A percentile compares a stretch with the other conserved stretches of the same genome.
phyloP scores from a whole-genome alignment of 2,888 invertebrate species.

The Cyrtodaria siliqua region DNA sequence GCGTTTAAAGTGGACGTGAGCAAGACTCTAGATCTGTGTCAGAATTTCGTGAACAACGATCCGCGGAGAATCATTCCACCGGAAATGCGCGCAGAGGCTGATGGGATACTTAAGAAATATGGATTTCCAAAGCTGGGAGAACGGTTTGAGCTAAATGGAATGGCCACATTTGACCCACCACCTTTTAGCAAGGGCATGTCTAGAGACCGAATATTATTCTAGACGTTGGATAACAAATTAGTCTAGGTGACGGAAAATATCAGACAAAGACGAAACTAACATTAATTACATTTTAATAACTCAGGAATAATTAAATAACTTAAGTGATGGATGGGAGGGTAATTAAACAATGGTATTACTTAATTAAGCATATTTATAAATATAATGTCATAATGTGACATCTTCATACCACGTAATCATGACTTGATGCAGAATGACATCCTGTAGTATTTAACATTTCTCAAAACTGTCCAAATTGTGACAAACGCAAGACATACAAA shows the following conservation, averaged over 20 bases:
- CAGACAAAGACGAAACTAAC: not conserved
- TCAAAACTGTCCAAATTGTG: no score
- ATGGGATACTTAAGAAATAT: conserved; percentile 75
- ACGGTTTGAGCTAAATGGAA: conserved; percentile 75
- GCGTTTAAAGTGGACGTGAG: conserved; percentile 77
- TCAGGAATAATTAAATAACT: no score
- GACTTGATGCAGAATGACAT: no score
- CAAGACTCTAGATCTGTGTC: conserved; percentile 63
- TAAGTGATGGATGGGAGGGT: no score
- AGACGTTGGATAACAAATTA: not conserved
- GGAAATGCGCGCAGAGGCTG: conserved; percentile 75
- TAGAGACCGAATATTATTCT: conserved; percentile 47
- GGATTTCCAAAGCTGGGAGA: conserved; percentile 79
- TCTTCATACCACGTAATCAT: no score
- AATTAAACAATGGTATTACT: no score
- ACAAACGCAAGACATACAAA: no score
- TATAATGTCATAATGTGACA: no score
- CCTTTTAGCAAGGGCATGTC: conserved; percentile 63
- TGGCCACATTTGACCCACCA: conserved; percentile 68
- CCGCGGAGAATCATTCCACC: conserved; percentile 68
- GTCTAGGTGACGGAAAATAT: not conserved
- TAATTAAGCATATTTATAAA: no score
- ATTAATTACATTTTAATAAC: no score
- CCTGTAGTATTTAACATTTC: no score
- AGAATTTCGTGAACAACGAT: conserved; percentile 62